Conservation (phyloP, 2,113 vertebrate species). For the Anthoscopus minutus region DNA sequence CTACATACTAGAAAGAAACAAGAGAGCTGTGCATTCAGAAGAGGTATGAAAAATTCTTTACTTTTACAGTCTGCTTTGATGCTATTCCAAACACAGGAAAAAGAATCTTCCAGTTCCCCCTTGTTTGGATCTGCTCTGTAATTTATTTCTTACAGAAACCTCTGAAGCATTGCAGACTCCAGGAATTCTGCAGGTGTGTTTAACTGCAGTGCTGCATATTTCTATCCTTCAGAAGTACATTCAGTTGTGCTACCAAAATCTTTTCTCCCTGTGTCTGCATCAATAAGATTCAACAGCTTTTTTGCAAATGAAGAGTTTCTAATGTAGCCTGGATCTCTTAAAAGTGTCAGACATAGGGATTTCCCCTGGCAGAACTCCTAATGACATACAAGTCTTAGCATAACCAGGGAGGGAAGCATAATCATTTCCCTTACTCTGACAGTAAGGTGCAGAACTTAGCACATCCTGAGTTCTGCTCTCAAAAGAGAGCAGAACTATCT, state of each 20-base stretch:
- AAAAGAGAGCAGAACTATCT: too few species aligned
- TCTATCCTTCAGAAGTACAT: background rate
- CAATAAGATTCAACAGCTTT: background rate
- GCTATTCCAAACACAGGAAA: background rate
- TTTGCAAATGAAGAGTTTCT: background rate
- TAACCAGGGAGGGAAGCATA: background rate
- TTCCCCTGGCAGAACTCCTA: slow-evolving; percentile 23
- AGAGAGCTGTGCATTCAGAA: background rate
- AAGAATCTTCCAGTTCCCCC: background rate
- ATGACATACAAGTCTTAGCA: background rate
- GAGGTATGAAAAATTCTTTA: background rate
- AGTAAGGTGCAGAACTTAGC: background rate
- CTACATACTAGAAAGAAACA: background rate
- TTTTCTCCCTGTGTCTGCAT: background rate
- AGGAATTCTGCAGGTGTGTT: background rate
- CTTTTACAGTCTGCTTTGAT: background rate
- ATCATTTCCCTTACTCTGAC: background rate
- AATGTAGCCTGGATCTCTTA: background rate
- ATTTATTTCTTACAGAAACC: background rate
- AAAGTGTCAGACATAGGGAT: background rate
- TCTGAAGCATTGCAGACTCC: background rate
- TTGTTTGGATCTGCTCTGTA: background rate
- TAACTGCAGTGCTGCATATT: background rate
- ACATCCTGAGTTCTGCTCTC: background rate
- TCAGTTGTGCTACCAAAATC: background rate